Conservation (phyloP, 2,113 vertebrate species). For the Murina feae region DNA sequence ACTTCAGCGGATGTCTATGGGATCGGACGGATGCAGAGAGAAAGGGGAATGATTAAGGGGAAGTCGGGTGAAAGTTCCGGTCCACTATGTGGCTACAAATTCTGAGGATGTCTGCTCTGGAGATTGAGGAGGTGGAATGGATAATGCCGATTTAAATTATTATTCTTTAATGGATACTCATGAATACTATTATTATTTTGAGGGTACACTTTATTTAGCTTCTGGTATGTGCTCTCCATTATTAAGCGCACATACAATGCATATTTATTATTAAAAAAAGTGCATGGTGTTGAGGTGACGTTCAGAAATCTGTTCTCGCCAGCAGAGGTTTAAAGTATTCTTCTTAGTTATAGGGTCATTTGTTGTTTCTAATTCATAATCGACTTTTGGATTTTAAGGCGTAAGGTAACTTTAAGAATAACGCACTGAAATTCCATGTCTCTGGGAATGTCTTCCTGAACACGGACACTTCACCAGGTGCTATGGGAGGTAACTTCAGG, state of each 20-base stretch:
- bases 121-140: not conserved
- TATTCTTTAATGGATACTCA: not conserved
- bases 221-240: not conserved
- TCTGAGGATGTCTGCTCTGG: not conserved
- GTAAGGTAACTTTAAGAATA: not conserved
- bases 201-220: not conserved
- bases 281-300: not conserved
- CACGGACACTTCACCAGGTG: not conserved
- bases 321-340: not conserved
- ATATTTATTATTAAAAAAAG: not conserved
- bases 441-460: not conserved
- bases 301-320: not conserved
- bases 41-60: not conserved
- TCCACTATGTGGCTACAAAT: not conserved
- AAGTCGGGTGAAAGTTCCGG: not conserved
- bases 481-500: not conserved
- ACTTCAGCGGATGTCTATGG: not conserved
- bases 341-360: not conserved
- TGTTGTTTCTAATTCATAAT: not conserved
- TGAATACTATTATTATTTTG: not conserved
- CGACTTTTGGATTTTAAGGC: not conserved
- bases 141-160: not conserved
- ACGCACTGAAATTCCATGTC: not conserved
- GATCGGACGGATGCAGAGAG: not conserved
- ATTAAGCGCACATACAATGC: not conserved